Conservation (phyloP, 2,888 invertebrate species). For the Brachylomia viminalis region DNA sequence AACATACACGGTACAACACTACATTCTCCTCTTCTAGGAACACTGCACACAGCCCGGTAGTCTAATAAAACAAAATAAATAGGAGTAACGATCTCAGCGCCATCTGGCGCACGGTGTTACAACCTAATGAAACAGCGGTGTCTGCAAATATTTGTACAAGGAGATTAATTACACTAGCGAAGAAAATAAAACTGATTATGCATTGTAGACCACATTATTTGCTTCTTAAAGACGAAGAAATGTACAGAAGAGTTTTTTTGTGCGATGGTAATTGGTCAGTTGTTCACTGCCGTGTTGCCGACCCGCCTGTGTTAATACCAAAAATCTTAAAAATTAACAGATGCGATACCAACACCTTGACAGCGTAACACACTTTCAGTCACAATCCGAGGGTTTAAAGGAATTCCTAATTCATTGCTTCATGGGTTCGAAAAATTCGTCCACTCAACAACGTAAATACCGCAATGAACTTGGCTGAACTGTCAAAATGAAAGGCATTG, state of each 20-base stretch:
- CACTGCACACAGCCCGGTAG: conserved; percentile 57
- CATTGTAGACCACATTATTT: conserved; percentile 6
- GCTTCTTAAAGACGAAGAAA: neutral
- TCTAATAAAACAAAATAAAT: conserved; percentile 82
- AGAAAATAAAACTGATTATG: conserved; percentile 42
- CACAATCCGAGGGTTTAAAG: too few species aligned
- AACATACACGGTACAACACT: conserved; percentile 5
- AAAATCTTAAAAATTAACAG: too few species aligned
- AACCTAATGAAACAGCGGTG: conserved; percentile 79
- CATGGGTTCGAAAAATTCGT: too few species aligned
- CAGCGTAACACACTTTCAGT: too few species aligned
- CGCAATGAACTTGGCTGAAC: too few species aligned
- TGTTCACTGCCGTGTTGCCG: too few species aligned
- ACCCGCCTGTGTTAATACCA: too few species aligned
- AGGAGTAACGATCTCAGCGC: conserved; percentile 82
- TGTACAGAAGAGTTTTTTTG: neutral
- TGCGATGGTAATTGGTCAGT: neutral
- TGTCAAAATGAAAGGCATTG: too few species aligned
- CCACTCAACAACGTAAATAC: too few species aligned
- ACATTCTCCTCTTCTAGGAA: conserved; percentile 39
- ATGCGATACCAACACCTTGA: too few species aligned
- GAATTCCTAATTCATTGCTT: too few species aligned
- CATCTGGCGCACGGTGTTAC: conserved; percentile 70
- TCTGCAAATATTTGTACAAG: conserved; percentile 68
- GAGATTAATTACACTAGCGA: conserved; percentile 65